Evolutionary conservation across 2,797 vertebrate genomes (phyloP).

Genomic region (Eptatretus atami): DNA sequence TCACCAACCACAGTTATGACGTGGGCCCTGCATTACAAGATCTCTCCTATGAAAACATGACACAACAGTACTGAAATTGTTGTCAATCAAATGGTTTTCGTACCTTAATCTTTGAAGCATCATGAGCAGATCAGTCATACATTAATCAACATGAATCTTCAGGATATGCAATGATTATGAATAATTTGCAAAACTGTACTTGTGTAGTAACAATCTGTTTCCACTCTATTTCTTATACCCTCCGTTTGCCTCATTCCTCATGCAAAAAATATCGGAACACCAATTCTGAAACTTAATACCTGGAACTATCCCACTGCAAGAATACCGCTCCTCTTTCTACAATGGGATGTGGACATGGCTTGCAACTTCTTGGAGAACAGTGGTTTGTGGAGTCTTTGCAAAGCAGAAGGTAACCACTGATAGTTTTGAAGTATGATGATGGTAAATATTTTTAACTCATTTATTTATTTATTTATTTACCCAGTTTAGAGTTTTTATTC

Average conservation of each 20-base stretch:
- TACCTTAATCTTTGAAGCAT: background rate
- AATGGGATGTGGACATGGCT: conserved; percentile 94
- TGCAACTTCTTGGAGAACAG: conserved; percentile 79
- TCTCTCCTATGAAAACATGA: conserved; percentile 40
- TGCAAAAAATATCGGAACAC: background rate
- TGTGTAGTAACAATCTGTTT: too few relatives aligned
- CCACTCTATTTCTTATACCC: too few relatives aligned
- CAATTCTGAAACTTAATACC: background rate
- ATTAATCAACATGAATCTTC: too few relatives aligned
- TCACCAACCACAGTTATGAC: conserved; percentile 18
- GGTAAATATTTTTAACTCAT: too few relatives aligned
- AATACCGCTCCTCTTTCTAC: conserved; percentile 49
- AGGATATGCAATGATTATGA: too few relatives aligned
- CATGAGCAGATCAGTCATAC: background rate
- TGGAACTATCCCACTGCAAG: conserved; percentile 14
- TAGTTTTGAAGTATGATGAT: too few relatives aligned
- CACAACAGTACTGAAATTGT: conserved; percentile 56
- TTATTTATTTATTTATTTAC: too few relatives aligned
- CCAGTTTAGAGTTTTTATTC: too few relatives aligned
- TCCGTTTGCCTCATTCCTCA: too few relatives aligned
- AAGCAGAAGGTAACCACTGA: conserved; percentile 31
- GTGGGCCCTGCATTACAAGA: conserved; percentile 39
- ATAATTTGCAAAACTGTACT: too few relatives aligned
- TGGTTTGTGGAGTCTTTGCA: conserved; percentile 90
- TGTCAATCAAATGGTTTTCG: conserved; percentile 33